phyloP scores from a whole-genome alignment of 1,140 invertebrate species.

The Lepidurus apus region DNA sequence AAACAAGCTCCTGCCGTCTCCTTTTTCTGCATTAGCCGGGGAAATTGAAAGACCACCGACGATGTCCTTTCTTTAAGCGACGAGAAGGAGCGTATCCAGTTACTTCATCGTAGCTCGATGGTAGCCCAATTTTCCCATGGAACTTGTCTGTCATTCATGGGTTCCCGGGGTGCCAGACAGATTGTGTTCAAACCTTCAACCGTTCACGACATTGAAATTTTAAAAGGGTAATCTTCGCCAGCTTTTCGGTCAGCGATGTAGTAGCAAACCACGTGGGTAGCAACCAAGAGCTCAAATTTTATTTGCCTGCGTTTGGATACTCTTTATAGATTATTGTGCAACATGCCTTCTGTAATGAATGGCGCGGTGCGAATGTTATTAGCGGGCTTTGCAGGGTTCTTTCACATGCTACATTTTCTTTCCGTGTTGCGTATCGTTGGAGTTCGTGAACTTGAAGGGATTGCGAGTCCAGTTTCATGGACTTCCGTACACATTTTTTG shows the following conservation, averaged over 20 bases:
- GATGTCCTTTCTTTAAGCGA: background rate
- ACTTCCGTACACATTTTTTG: background rate
- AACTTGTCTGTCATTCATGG: background rate
- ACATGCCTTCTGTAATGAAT: background rate
- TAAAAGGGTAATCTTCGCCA: background rate
- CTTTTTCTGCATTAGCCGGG: conserved; percentile 8
- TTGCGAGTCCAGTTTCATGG: conserved; percentile 2
- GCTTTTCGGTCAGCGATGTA: background rate
- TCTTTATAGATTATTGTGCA: too few species aligned
- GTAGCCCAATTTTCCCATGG: background rate
- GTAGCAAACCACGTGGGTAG: background rate
- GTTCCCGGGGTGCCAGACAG: background rate
- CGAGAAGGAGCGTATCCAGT: background rate
- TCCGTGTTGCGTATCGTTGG: background rate
- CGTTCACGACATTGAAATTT: conserved; percentile 3
- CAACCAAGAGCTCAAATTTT: too few species aligned
- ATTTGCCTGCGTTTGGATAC: too few species aligned
- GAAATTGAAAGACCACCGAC: conserved; percentile 18
- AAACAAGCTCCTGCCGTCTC: background rate
- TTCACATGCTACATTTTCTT: background rate
- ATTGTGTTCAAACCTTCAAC: background rate
- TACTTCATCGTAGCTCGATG: background rate
- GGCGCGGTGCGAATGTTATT: background rate
- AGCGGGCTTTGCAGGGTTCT: background rate
- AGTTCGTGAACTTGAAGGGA: background rate